Evolutionary conservation across 2,113 vertebrate genomes (phyloP), one percentile per base, ranked within the genome.

Genomic region (Dicentrarchus labrax): DNA sequence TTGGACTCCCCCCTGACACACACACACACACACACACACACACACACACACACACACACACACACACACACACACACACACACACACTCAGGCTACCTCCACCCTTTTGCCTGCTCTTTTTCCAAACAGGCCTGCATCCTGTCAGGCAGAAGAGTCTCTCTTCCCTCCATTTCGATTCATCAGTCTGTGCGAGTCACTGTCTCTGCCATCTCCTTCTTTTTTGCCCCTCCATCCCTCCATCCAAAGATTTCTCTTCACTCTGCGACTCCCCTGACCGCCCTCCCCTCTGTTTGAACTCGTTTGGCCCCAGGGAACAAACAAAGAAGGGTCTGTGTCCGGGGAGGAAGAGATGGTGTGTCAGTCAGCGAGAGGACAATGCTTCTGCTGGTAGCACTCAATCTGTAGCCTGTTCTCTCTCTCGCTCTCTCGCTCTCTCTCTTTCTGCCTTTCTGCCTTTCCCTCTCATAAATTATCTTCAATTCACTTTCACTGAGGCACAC

Each of bases 281-380:
- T 78, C 83, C 86, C 91, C 92, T 92, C 91, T 83, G 82, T 92
- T 92, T 93, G 93, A 95, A 94, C 91, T 93, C 45, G 1, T 83
- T 90, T 91, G 87, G 82, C 91, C 60, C 83, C 75, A 79, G 86
- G 8, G 83, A 86, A 93, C 90, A 93, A 93, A 95, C 94, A 93
- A 95, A 93, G 83, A 87, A 86, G 90, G 89, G 80, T 93, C 83
- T 94, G 86, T 94, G 91, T 93, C 91, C 83, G 8, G 59, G 70
- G 79, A 93, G 95, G 94, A 94, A 94, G 89, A 76, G 88, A 69
- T 90, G 92, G 89, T 90, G 91, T 92, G 92, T 91, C 91, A 91
- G 75, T 93, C 84, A 72, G 92, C n/a, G 83, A 92, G 84, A 89
- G 91, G 89, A 93, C 90, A 93, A 92, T 90, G 85, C 84, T 88